A percentile compares a stretch with the other conserved stretches of the same genome.
Evolutionary conservation across 2,113 vertebrate genomes (phyloP).

Genomic region (Isurus oxyrinchus): DNA sequence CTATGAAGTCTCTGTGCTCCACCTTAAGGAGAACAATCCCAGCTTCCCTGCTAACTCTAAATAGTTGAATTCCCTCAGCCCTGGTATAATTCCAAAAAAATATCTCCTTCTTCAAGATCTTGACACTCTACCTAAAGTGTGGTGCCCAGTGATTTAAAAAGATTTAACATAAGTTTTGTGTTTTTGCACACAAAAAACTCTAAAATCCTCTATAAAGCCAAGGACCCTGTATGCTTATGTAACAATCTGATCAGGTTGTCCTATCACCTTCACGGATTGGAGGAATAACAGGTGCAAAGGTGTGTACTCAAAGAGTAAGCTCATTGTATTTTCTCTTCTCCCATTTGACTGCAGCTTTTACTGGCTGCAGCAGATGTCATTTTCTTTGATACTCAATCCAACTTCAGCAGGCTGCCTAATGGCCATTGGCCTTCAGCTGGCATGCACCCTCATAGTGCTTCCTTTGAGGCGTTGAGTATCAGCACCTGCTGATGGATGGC

Average conservation of each 20-base stretch:
- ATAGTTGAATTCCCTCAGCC: not conserved
- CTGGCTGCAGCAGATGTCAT: constrained; percentile 42
- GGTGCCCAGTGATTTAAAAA: not conserved
- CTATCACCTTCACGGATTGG: not conserved
- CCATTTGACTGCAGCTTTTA: constrained; percentile 31
- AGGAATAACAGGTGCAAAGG: not conserved
- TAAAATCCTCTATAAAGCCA: not conserved
- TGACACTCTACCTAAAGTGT: not conserved
- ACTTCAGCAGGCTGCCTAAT: constrained; percentile 43
- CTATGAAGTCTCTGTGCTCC: not conserved
- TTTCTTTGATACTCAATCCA: constrained; percentile 52
- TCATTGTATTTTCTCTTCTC: not conserved
- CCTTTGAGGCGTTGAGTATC: constrained; percentile 57
- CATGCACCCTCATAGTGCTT: constrained; percentile 50
- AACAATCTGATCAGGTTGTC: not conserved
- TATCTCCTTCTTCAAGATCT: not conserved
- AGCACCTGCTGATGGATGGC: constrained; percentile 54
- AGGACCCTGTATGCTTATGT: not conserved
- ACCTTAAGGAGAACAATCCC: not conserved
- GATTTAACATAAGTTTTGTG: not conserved
- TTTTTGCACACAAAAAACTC: not conserved
- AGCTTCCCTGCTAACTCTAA: not conserved
- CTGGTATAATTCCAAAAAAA: not conserved
- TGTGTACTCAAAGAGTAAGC: not conserved
- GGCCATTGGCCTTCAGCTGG: constrained; percentile 38